These are phyloP conservation scores for Semaprochilodus insignis DNA, from an alignment of 2,797 vertebrate species.

Conservation along the genomic window DNA sequence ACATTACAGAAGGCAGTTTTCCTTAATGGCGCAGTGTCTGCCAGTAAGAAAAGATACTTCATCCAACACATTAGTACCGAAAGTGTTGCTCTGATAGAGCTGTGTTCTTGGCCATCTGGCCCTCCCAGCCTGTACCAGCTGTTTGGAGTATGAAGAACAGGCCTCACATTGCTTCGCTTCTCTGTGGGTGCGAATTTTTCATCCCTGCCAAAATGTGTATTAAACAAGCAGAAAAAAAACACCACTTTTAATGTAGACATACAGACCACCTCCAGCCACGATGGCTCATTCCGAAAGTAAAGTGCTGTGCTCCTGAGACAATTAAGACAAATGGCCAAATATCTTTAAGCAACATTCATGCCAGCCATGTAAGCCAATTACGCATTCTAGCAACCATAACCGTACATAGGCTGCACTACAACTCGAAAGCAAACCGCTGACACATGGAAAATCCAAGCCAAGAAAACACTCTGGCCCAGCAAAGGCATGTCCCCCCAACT, in stretches of 20 bases:
- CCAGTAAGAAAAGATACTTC: constrained; percentile 21
- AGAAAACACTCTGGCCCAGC: background rate
- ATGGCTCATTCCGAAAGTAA: constrained; percentile 19
- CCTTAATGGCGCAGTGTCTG: background rate
- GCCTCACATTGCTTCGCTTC: constrained; percentile 57
- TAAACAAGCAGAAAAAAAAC: constrained; percentile 43
- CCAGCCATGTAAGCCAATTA: constrained; percentile 35
- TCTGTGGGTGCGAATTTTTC: constrained; percentile 72
- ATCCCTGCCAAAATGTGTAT: constrained; percentile 53
- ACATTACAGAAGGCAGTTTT: background rate
- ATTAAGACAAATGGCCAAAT: constrained; percentile 18
- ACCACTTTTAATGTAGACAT: constrained; percentile 3
- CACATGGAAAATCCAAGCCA: constrained; percentile 19
- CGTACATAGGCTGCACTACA: constrained; percentile 3
- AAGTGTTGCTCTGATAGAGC: constrained; percentile 34
- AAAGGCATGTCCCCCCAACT: constrained; percentile 29
- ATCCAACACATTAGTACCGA: constrained; percentile 55
- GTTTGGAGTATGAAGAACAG: constrained; percentile 67
- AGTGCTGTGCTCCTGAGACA: constrained; percentile 13
- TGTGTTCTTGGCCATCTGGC: constrained; percentile 73
- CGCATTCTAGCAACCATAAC: constrained; percentile 9
- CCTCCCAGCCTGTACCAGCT: constrained; percentile 74
- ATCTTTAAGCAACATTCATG: constrained; percentile 20
- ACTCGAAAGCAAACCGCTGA: constrained; percentile 28
- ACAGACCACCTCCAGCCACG: background rate